Conservation (phyloP, 1,140 invertebrate species). For the Ditylenchus dipsaci region DNA sequence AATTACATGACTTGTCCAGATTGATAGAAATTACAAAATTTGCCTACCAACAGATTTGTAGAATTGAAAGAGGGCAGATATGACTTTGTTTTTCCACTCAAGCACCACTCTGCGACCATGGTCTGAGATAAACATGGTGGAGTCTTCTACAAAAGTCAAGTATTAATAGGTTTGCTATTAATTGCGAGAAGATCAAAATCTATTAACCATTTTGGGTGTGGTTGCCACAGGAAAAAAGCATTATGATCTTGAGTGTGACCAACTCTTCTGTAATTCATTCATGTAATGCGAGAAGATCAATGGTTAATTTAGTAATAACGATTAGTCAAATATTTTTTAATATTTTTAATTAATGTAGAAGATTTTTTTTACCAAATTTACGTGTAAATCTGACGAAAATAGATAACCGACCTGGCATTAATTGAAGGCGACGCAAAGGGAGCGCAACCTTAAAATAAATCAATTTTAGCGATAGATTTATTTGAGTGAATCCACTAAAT, state of each 20-base stretch:
- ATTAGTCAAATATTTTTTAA: too few species aligned
- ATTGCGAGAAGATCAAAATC: not conserved
- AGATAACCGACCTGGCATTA: conserved; percentile 31
- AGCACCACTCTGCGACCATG: conserved; percentile 31
- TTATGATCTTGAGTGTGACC: conserved; percentile 54
- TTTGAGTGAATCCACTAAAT: too few species aligned
- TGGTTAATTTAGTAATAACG: too few species aligned
- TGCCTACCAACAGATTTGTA: conserved; percentile 32
- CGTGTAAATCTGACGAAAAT: too few species aligned
- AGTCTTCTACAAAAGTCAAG: not conserved
- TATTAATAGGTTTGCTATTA: not conserved
- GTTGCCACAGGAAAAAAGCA: conserved; percentile 53
- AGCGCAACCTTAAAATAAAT: conserved; percentile 38
- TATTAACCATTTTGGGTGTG: conserved; percentile 35
- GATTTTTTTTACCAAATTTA: too few species aligned
- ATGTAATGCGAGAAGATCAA: too few species aligned
- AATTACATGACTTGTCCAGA: too few species aligned
- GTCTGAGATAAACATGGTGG: conserved; percentile 33
- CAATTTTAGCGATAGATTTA: too few species aligned
- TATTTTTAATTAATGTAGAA: too few species aligned
- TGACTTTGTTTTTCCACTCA: conserved; percentile 45
- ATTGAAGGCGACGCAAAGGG: conserved; percentile 41
- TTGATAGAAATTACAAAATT: too few species aligned
- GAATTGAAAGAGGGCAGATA: conserved; percentile 48
- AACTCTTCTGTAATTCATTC: conserved; percentile 46